Evolutionary conservation across 2,888 invertebrate species (phyloP), one percentile per base, ranked within the genome.

Genomic region (Encarsia formosa): DNA sequence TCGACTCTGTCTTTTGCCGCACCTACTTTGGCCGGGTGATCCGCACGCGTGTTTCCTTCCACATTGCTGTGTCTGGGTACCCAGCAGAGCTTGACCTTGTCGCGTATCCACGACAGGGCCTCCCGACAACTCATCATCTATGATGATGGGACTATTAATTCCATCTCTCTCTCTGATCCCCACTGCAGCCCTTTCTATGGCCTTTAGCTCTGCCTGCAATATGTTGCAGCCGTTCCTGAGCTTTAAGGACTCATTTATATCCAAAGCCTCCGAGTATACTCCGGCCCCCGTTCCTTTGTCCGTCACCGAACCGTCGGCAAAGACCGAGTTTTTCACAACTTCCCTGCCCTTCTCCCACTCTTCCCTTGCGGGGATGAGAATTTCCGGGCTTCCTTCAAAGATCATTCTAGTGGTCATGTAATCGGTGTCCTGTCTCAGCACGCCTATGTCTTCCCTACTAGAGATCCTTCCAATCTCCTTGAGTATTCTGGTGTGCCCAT

Each of bases 241-340:
- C 16, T 40, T 39, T 26, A 29, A 48, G 15, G 48, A 31, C 39
- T 29, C 29, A n/a, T 38, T 6, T 5, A 37, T 37, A 3, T 31
- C n/a, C 1, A 46, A 32, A 5, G 18, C 42, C 19, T 24, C n/a
- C 8, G 41, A 41, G 22, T 41, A 48, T 13, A 53, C 5, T 35
- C 47, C 43, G 8, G 38, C 45, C 6, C 41, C 39, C 19, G 39
- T 38, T 20, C 40, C 45, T 18, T n/a, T n/a, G n/a, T n/a, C n/a
- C n/a, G n/a, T n/a, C n/a, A n/a, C n/a, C n/a, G n/a, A n/a, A n/a
- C 22, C 22, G n/a, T 29, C 42, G 6, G 23, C 37, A 16, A 32
- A 11, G 26, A 31, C 31, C 2, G 41, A 31, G 24, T 52, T 11
- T 9, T 35, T 35, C 34, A 3, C 37, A 37, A 15, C 40, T 35